Percentiles rank a stretch among this genome's conserved stretches.
phyloP scores from a whole-genome alignment of 2,113 vertebrate genomes.

The Aplodontia rufa region DNA sequence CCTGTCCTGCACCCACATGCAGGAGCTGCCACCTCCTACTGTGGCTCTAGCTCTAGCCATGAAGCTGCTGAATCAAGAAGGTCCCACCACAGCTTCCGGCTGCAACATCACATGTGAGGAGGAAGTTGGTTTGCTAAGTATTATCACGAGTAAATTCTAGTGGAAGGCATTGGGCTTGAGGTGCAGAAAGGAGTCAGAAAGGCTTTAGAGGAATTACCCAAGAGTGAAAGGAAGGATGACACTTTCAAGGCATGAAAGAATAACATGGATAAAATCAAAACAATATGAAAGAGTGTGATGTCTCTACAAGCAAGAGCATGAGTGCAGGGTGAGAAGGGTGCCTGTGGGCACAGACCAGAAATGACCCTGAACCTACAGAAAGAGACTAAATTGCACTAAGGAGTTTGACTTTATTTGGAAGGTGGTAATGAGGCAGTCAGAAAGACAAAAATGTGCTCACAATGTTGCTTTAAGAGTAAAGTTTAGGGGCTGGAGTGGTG shows the following conservation, averaged over 20 bases:
- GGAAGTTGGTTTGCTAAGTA: slow-evolving; percentile 52
- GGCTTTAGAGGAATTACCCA: neutral
- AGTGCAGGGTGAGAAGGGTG: neutral
- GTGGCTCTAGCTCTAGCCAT: neutral
- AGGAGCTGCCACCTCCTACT: neutral
- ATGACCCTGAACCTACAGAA: neutral
- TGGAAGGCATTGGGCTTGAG: neutral
- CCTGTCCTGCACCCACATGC: neutral
- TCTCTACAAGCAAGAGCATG: neutral
- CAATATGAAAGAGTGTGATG: neutral
- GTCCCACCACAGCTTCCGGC: slow-evolving; percentile 63
- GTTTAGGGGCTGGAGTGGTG: no score
- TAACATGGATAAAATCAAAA: neutral
- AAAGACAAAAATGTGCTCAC: neutral
- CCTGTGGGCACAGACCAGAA: neutral
- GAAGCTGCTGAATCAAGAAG: slow-evolving; percentile 68
- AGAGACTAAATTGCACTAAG: neutral
- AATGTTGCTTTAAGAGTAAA: slow-evolving; percentile 11
- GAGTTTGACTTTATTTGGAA: neutral
- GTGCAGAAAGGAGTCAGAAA: neutral
- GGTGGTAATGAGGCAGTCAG: neutral
- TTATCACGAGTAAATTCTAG: neutral
- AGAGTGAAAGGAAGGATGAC: neutral
- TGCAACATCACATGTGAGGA: neutral
- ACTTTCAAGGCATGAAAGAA: neutral